Conservation (phyloP, 2,888 invertebrate species). For the Enoplolaimus lenunculus region DNA sequence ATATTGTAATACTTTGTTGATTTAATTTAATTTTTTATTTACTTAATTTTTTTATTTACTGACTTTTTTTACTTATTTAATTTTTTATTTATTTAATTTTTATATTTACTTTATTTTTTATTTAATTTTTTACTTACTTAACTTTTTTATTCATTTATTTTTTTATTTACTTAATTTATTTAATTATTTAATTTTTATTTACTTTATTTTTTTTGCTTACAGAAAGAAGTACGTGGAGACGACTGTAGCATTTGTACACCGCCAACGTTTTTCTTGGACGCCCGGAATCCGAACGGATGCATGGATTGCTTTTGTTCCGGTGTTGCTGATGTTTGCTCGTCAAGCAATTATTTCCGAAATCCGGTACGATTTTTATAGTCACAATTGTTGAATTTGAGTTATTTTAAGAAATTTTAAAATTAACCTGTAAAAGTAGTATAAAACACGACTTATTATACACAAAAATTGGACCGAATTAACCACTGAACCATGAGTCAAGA, state of each 20-base stretch:
- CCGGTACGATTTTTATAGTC: slow-evolving; percentile 49
- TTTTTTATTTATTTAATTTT: background rate
- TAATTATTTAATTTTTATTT: background rate
- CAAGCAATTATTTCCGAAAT: slow-evolving; percentile 60
- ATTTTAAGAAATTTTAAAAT: no score
- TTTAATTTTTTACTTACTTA: background rate
- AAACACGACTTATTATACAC: no score
- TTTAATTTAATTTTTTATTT: no score
- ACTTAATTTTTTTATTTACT: background rate
- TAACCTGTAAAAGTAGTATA: no score
- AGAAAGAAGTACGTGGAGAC: slow-evolving; percentile 44
- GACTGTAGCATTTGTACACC: slow-evolving; percentile 72
- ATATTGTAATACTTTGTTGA: no score
- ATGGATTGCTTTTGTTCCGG: slow-evolving; percentile 92
- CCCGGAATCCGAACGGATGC: slow-evolving; percentile 68
- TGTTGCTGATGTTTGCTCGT: slow-evolving; percentile 60
- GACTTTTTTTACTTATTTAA: background rate
- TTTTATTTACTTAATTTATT: background rate
- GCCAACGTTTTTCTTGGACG: slow-evolving; percentile 66
- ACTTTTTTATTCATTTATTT: background rate
- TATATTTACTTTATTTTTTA: background rate
- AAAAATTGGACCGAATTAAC: no score
- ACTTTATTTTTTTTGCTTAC: background rate
- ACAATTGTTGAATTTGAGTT: no score
- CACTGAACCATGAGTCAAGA: no score